These are phyloP conservation scores for Sturnus vulgaris DNA, from an alignment of 2,113 vertebrate species.

Conservation along the genomic window DNA sequence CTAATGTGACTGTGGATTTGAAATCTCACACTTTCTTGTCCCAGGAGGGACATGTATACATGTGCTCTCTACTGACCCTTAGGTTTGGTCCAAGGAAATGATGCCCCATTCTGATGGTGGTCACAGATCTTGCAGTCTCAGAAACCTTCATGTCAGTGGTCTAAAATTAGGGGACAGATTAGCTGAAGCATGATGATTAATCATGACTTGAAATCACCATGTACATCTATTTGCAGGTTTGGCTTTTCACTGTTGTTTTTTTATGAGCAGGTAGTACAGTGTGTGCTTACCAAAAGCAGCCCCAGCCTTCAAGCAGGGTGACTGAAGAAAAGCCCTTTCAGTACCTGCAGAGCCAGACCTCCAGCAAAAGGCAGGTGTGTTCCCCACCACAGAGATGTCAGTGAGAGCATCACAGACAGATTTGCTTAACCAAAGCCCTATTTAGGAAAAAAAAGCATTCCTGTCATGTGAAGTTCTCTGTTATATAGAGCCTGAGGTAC, in stretches of 20 bases:
- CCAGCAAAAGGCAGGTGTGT: neutral
- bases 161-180: neutral
- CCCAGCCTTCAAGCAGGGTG: neutral
- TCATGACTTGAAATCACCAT: neutral
- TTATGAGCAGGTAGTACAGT: neutral
- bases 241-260: neutral
- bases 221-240: neutral
- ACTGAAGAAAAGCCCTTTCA: neutral
- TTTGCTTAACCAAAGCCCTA: neutral
- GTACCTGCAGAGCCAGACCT: neutral
- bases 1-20: neutral
- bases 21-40: neutral
- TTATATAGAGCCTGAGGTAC: neutral
- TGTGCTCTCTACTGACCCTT: neutral
- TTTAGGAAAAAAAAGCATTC: neutral
- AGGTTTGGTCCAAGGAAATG: neutral
- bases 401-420: neutral
- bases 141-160: neutral
- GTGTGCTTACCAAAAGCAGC: neutral
- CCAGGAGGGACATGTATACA: neutral
- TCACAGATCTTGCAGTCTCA: neutral
- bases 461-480: neutral
- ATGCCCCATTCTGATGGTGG: neutral
- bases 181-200: neutral
- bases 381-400: neutral